Conservation (phyloP, 1,140 invertebrate species). For the Thrips palmi region DNA sequence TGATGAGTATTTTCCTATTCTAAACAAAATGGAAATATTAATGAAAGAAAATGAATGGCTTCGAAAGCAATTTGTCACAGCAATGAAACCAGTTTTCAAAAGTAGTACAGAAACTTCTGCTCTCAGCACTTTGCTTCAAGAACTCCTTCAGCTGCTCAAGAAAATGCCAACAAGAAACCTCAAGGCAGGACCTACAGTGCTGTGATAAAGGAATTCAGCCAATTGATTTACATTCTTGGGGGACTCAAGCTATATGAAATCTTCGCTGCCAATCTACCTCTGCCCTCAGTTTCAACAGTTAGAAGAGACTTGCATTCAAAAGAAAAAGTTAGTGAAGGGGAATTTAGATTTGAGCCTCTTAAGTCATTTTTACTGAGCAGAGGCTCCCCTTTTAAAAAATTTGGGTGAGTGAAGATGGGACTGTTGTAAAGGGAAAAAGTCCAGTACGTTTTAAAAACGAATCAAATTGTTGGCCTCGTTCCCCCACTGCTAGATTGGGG, state of each 20-base stretch:
- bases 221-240: slow-evolving; percentile 1
- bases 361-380: slow-evolving; percentile 13
- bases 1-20: too few species aligned
- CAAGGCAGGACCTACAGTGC: background rate
- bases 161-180: background rate
- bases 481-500: slow-evolving; percentile 13
- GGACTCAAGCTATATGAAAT: slow-evolving; percentile 1
- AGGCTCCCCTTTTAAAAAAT: slow-evolving; percentile 11
- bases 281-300: background rate
- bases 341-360: slow-evolving; percentile 7
- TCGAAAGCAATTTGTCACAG: too few species aligned
- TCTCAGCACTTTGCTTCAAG: background rate
- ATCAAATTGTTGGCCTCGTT: slow-evolving; percentile 16
- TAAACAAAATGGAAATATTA: too few species aligned
- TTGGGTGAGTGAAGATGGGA: slow-evolving; percentile 14
- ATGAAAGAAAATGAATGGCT: too few species aligned
- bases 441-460: slow-evolving; percentile 14
- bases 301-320: background rate
- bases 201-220: background rate
- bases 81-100: too few species aligned
- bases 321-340: slow-evolving; percentile 9
- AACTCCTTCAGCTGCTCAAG: background rate
- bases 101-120: too few species aligned
- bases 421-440: slow-evolving; percentile 11
- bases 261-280: background rate